Base-by-base conservation (phyloP, 2,797 vertebrate species). In the Spea hammondii region DNA sequence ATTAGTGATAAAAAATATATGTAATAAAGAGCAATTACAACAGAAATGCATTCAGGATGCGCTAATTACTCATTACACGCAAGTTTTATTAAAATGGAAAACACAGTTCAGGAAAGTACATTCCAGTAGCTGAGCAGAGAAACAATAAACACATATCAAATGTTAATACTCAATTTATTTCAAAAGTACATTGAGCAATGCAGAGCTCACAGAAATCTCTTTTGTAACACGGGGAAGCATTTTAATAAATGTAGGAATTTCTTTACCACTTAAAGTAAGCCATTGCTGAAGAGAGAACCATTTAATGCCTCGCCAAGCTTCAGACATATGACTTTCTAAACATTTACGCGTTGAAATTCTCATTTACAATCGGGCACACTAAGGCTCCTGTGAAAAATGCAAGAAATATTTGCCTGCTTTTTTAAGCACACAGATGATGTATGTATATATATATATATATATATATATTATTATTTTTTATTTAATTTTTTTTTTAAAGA, bases 151-250 rank as follows among this genome's bases (percentile, higher is more conserved):
- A 46, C 14, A 50, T 86, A 84, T 79, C 0, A 83, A 82, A 70
- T 45, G 6, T 79, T 65, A 67, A 65, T 3, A 62, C 70, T 82
- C 74, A 72, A 77, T 82, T 82, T 82, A 70, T 74, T 78, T 77
- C 55, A 70, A 69, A 69, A 77, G 79, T 76, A 51, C 44, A 78
- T 79, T 84, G 79, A 79, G 79, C 44, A 83, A 82, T 82, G 76
- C 70, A 75, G 84, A 76, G 83, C 70, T 85, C 84, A 60, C 65
- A 85, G 81, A 76, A 85, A 81, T 86, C 83, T 79, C 83, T 72
- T 73, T 82, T 70, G 83, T 82, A 67, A 78, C 75, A 77, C 75
- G 70, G 80, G 48, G 55, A 65, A 69, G 75, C 57, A 68, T 77
- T 55, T 77, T 82, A 77, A 77, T 77, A 82, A 81, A 77, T 53